Evolutionary conservation across 2,888 invertebrate genomes (phyloP), one percentile per base, ranked within the genome.

Genomic region (Athalia rosae): DNA sequence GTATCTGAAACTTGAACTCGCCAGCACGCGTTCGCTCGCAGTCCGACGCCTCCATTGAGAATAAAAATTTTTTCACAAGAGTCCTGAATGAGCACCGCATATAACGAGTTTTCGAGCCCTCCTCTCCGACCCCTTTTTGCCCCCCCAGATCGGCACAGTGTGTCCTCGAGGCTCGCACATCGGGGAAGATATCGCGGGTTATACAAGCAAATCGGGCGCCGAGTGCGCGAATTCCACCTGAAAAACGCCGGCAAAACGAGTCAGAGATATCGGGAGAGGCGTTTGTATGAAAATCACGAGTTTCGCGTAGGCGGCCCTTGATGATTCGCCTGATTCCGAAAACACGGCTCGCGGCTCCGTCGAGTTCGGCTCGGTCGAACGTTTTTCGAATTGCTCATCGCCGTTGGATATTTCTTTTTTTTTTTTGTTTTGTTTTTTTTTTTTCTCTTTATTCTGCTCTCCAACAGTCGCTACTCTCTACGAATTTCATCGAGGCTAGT

Each of bases 41-140:
- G 71, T 45, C 58, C 71, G 58, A 58, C 71, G 71, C 58, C 43
- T 58, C 43, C 71, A 71, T 71, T 71, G 58, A 71, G 71, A 13
- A 71, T 71, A 71, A 56, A 28, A 71, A 61, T 71, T 74, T 74
- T 74, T 74, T 62, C 45, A 74, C 47, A 41, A 61, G n/a, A 74
- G 41, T 62, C 62, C 74, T 62, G 74, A 74, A 74, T 74, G 61
- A 74, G 74, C 61, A 74, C 62, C 74, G 61, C 74, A 74, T 71
- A 71, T 74, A 74, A 74, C 74, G 74, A 74, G 74, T 74, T 74
- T 74, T 5, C 74, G 59, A 50, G 11, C 61, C 74, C 47, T 74
- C 74, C 74, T 62, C 74, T 61, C 58, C 61, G 59, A 48, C 61
- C 62, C 74, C 61, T 74, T 61, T 15, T 61, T 61, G 48, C 62